Evolutionary conservation across 2,113 vertebrate species (phyloP), one percentile per base, ranked within the genome.

Genomic region (Corythoichthys haematopterus): DNA sequence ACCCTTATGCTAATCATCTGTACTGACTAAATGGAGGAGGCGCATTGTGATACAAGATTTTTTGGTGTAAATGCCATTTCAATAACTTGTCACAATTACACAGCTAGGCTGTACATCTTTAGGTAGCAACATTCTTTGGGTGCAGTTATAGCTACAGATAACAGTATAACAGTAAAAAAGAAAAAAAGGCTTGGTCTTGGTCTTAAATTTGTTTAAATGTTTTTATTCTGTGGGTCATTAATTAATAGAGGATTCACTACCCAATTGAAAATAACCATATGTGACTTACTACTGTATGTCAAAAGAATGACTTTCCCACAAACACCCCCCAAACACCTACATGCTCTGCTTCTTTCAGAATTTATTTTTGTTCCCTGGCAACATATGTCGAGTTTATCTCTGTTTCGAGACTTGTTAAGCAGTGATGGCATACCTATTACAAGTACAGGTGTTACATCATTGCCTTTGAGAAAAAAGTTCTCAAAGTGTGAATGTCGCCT

Each of bases 301-400:
- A 77, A 66, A 72, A 80, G 68, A 48, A 88, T 82, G 77, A 80
- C 68, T 83, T 64, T 69, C 38, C n/a, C 11, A 61, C 69, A 47
- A 74, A 66, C 38, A 45, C 69, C 71, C 71, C 68, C 70, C 80
- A 78, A 52, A 79, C 80, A 69, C 80, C 72, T 67, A 71, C 79
- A 76, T 67, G 52, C 74, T 60, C 68, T 75, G 74, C 75, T 83
- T 79, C 71, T 64, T 72, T 84, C 79, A 46, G n/a, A 81, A 78
- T 69, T 57, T 37, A 67, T 75, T 78, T 78, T 71, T 48, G 66
- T 63, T 78, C 65, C 55, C 61, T 47, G 28, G n/a, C 71, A 70
- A 68, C 47, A 66, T 69, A 61, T 58, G 60, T 75, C 57, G 67
- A 51, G n/a, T 52, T 59, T 71, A 83, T 81, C 67, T 61, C 16